Evolutionary conservation across 1,140 invertebrate species (phyloP), one percentile per base, ranked within the genome.

Genomic region (Lutraria rhynchaena): DNA sequence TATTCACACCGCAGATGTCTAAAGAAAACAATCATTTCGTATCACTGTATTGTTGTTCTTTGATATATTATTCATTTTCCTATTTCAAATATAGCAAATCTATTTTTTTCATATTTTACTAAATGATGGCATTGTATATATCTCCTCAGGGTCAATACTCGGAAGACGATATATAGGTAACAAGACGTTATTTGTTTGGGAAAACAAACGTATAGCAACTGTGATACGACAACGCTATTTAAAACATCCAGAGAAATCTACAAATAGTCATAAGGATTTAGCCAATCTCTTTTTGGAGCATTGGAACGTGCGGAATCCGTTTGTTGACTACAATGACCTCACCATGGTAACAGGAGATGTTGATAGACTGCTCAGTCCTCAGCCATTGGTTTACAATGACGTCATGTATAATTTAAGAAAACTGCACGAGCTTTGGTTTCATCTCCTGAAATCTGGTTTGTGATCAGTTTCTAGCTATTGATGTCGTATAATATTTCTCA

Each of bases 401-500:
- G 58, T 75, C n/a, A 85, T 74, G 65, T 89, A 90, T 74, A 90
- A 89, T 69, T 58, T 58, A 17, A 78, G 92, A 24, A 88, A 88
- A 74, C 83, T 93, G 0, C 88, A 92, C 44, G 91, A 93, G 87
- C 82, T 93, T 0, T 93, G 92, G 92, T 90, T 87, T 61, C 92
- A 93, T 65, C 85, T 93, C 3, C 75, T 92, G 33, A 83, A 89
- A 29, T 87, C 89, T 74, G 90, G 91, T 92, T 73, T 17, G n/a
- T n/a, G n/a, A n/a, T n/a, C n/a, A n/a, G n/a, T n/a, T n/a, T n/a
- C n/a, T n/a, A n/a, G n/a, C n/a, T n/a, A n/a, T n/a, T n/a, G n/a
- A n/a, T n/a, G n/a, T n/a, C n/a, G n/a, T n/a, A n/a, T n/a, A n/a
- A n/a, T n/a, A n/a, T n/a, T n/a, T n/a, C n/a, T n/a, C n/a, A n/a